Percentiles rank a stretch among this genome's conserved stretches.
phyloP scores from a whole-genome alignment of 1,140 invertebrate species.

The Drosophila jambulina region DNA sequence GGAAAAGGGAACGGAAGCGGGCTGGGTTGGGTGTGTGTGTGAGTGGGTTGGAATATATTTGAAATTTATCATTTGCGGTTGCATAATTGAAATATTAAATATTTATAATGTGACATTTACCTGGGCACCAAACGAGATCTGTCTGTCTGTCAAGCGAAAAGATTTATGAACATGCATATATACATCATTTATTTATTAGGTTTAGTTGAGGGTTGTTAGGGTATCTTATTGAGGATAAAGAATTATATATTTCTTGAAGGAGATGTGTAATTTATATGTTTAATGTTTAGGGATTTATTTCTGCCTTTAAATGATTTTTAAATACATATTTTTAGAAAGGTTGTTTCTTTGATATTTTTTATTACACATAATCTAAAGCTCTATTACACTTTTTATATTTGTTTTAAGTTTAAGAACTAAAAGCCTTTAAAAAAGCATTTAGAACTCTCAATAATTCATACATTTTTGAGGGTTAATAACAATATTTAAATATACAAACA shows the following conservation, averaged over 20 bases:
- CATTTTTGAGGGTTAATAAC: too few species aligned
- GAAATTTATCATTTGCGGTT: constrained; percentile 68
- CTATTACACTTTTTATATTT: too few species aligned
- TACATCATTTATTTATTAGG: constrained; percentile 1
- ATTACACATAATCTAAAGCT: not conserved
- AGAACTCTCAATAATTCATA: too few species aligned
- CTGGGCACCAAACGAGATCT: constrained; percentile 11
- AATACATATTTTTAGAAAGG: not conserved
- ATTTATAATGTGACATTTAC: constrained; percentile 58
- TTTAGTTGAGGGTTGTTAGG: not conserved
- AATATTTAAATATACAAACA: not conserved
- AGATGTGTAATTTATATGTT: not conserved
- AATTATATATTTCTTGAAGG: not conserved
- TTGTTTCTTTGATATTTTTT: not conserved
- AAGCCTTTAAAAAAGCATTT: too few species aligned
- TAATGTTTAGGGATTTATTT: not conserved
- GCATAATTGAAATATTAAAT: constrained; percentile 79
- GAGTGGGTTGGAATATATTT: constrained; percentile 28
- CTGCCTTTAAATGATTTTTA: not conserved
- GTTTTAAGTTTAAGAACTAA: too few species aligned
- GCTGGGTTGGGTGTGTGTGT: not conserved
- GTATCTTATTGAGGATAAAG: not conserved
- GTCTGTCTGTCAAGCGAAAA: not conserved
- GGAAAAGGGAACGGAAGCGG: not conserved
- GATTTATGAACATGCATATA: constrained; percentile 13